Conservation (phyloP, 2,888 invertebrate species). For the Arrhopalites spinosus region DNA sequence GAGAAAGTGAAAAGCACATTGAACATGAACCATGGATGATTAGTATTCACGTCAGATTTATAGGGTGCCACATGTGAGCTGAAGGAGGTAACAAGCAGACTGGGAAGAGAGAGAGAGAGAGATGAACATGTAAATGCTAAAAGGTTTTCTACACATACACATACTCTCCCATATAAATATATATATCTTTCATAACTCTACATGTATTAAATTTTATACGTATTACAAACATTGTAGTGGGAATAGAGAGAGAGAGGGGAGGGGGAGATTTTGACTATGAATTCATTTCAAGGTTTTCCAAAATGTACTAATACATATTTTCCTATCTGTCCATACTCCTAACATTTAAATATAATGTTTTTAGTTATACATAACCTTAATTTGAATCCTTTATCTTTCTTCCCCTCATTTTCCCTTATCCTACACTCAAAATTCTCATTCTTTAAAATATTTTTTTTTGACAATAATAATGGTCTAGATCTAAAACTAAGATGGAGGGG, state of each 20-base stretch:
- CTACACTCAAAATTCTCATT: too few species aligned
- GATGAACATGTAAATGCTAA: not conserved
- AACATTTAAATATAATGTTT: not conserved
- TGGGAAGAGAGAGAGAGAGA: conserved; percentile 4
- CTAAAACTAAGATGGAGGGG: not conserved
- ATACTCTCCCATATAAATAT: not conserved
- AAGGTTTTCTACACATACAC: not conserved
- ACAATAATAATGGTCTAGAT: too few species aligned
- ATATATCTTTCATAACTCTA: not conserved
- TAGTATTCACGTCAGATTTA: not conserved
- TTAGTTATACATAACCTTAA: too few species aligned
- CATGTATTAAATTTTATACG: not conserved
- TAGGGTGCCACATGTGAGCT: conserved; percentile 25
- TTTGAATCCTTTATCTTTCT: too few species aligned
- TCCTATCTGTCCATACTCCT: too few species aligned
- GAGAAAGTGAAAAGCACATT: not conserved
- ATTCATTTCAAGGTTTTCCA: not conserved
- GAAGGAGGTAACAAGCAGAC: conserved; percentile 7
- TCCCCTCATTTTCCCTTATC: too few species aligned
- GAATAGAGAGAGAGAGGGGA: not conserved
- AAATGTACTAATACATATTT: not conserved
- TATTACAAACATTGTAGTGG: not conserved
- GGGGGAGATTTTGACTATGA: not conserved
- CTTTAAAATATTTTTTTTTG: not conserved
- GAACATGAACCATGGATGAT: not conserved